These are phyloP conservation scores for Drosophila ogumai DNA, from an alignment of 1,140 invertebrate species.

Conservation along the genomic window DNA sequence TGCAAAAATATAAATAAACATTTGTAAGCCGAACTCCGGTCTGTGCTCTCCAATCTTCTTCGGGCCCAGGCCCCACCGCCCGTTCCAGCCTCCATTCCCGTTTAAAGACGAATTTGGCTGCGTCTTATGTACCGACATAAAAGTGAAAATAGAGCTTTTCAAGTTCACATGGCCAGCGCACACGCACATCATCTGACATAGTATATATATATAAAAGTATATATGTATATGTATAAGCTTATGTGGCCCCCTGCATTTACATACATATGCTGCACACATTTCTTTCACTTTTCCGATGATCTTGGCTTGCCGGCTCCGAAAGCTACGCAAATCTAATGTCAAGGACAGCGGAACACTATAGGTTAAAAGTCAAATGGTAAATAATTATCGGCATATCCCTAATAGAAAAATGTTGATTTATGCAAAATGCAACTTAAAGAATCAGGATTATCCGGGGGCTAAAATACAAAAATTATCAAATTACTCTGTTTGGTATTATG, in stretches of 20 bases:
- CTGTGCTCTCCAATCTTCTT: constrained; percentile 9
- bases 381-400: background rate
- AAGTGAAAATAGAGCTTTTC: constrained; percentile 78
- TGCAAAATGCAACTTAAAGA: background rate
- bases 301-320: constrained; percentile 14
- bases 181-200: background rate
- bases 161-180: constrained; percentile 53
- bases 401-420: background rate
- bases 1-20: constrained; percentile 22
- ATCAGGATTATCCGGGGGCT: no score
- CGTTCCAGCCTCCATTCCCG: background rate
- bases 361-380: constrained; percentile 14
- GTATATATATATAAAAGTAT: background rate
- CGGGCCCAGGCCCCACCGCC: background rate
- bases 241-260: constrained; percentile 4
- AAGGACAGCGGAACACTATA: constrained; percentile 5
- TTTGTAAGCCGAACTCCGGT: constrained; percentile 19
- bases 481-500: no score
- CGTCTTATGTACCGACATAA: constrained; percentile 48
- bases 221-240: background rate
- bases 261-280: constrained; percentile 4
- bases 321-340: constrained; percentile 14
- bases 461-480: no score
- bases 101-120: constrained; percentile 28
- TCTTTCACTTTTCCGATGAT: constrained; percentile 3